Evolutionary conservation across 2,888 invertebrate species (phyloP).

Genomic region (Plagodis pulveraria): DNA sequence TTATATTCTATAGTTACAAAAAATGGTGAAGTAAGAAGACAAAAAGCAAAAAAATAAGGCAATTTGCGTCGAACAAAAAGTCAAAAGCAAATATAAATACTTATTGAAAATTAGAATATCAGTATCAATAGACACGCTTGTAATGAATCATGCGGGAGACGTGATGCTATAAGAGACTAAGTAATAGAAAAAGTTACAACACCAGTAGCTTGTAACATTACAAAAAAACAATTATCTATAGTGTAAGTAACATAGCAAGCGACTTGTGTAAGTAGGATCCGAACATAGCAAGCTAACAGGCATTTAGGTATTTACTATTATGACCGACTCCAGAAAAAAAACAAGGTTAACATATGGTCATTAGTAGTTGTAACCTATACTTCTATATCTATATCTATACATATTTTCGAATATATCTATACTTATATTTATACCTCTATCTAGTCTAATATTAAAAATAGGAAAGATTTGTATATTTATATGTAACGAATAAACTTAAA

Average conservation of each 20-base stretch:
- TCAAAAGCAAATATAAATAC: conserved; percentile 40
- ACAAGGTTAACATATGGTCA: too few species aligned
- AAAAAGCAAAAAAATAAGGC: conserved; percentile 33
- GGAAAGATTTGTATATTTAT: too few species aligned
- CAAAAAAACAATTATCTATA: conserved; percentile 2
- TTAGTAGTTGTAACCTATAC: too few species aligned
- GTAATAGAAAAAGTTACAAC: conserved; percentile 18
- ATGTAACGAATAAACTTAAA: too few species aligned
- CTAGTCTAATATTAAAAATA: too few species aligned
- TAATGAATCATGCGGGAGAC: conserved; percentile 44
- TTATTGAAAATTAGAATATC: conserved; percentile 49
- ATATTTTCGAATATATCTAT: too few species aligned
- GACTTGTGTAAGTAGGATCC: background rate
- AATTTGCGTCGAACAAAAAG: conserved; percentile 41
- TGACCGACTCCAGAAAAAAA: too few species aligned
- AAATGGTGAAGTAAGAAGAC: conserved; percentile 15
- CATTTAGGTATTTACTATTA: too few species aligned
- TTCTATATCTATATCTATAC: too few species aligned
- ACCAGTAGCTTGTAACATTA: conserved; percentile 19
- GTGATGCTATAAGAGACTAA: conserved; percentile 19
- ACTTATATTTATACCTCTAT: too few species aligned
- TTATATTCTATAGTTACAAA: conserved; percentile 2
- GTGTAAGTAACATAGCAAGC: too few species aligned
- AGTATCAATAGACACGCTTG: conserved; percentile 44
- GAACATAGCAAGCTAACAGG: too few species aligned